Conservation (phyloP, 2,113 vertebrate species). For the Enhydra lutris region DNA sequence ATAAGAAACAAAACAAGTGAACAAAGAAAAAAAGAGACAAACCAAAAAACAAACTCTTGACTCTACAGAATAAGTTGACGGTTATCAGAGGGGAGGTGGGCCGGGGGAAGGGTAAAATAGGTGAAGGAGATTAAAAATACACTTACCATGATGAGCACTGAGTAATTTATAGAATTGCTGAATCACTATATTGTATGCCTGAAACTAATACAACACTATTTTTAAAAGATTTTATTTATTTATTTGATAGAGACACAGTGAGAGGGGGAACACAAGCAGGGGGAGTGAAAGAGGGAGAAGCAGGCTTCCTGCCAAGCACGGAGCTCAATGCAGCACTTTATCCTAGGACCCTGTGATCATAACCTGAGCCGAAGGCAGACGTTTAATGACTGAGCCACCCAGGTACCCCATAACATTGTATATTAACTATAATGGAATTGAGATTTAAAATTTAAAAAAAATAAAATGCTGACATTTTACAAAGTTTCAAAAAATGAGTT, state of each 20-base stretch:
- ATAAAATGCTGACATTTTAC: neutral
- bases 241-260: too few species aligned
- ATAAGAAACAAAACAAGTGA: neutral
- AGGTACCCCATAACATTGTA: too few species aligned
- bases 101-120: neutral
- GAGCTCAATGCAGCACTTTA: too few species aligned
- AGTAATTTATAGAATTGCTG: neutral
- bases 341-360: too few species aligned
- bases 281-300: too few species aligned
- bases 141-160: neutral
- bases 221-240: too few species aligned
- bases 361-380: too few species aligned
- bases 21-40: neutral
- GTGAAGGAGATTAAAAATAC: neutral
- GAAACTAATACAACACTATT: neutral
- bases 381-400: too few species aligned
- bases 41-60: neutral
- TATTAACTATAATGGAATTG: neutral
- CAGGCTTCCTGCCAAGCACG: too few species aligned
- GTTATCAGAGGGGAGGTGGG: neutral
- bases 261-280: too few species aligned
- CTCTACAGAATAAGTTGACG: neutral
- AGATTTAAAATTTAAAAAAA: neutral
- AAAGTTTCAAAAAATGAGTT: neutral
- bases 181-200: neutral